A percentile compares a stretch with the other conserved stretches of the same genome.
phyloP scores from a whole-genome alignment of 1,140 invertebrate species.

The Atta colombica region DNA sequence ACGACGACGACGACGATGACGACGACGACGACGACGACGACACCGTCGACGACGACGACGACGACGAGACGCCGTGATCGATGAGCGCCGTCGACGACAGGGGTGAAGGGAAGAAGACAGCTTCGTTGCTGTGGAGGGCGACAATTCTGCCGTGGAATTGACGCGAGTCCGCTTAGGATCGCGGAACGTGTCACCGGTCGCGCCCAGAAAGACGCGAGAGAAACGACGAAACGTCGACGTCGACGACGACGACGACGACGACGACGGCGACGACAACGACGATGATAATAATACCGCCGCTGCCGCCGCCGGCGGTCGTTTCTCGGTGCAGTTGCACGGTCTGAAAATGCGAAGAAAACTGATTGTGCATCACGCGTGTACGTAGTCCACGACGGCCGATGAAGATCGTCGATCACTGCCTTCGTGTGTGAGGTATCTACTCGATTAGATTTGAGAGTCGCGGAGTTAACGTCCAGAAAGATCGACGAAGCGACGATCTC shows the following conservation, averaged over 20 bases:
- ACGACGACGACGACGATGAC: constrained; percentile 29
- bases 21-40: constrained; percentile 20
- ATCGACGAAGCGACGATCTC: constrained; percentile 43
- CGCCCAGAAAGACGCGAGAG: constrained; percentile 20
- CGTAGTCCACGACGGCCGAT: constrained; percentile 25
- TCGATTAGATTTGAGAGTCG: background rate
- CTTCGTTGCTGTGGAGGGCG: constrained; percentile 26
- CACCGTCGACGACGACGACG: constrained; percentile 19
- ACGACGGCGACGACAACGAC: background rate
- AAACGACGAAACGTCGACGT: constrained; percentile 10
- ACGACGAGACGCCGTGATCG: constrained; percentile 52
- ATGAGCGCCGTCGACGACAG: constrained; percentile 47
- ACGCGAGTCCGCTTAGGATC: constrained; percentile 34
- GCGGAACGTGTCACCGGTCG: constrained; percentile 35
- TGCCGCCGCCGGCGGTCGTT: constrained; percentile 27
- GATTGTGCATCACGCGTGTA: constrained; percentile 28
- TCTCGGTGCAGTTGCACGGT: background rate
- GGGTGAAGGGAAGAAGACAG: constrained; percentile 41
- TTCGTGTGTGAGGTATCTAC: constrained; percentile 57
- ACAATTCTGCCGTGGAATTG: constrained; percentile 34
- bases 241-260: background rate
- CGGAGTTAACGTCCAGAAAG: background rate
- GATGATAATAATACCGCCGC: constrained; percentile 11
- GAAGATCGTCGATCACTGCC: constrained; percentile 58
- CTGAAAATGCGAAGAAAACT: constrained; percentile 28